Conservation (phyloP, 2,113 vertebrate species). For the Meriones unguiculatus region DNA sequence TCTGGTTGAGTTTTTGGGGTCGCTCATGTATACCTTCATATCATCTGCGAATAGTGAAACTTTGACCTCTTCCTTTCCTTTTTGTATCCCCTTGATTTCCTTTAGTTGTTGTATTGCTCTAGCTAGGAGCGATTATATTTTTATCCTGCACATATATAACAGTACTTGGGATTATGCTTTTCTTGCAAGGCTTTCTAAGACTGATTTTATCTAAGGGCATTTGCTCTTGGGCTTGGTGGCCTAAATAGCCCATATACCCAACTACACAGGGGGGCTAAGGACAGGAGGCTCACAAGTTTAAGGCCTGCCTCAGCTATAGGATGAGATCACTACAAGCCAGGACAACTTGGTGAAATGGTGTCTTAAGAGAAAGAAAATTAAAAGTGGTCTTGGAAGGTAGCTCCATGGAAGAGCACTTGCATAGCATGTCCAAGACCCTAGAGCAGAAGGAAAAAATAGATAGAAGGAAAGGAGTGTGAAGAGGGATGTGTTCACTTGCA, state of each 20-base stretch:
- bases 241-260: background rate
- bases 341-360: background rate
- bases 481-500: background rate
- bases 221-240: background rate
- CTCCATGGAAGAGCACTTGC: background rate
- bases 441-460: background rate
- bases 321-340: background rate
- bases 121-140: background rate
- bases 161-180: conserved; percentile 48
- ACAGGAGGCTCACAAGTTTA: background rate
- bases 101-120: too few species aligned
- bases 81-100: too few species aligned
- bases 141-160: background rate
- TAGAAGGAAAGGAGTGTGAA: background rate
- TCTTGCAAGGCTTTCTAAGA: background rate
- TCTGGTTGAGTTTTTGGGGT: too few species aligned
- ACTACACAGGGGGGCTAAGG: background rate
- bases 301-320: background rate
- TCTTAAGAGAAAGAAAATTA: background rate
- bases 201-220: background rate
- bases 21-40: too few species aligned
- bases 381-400: background rate
- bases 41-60: too few species aligned
- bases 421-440: background rate
- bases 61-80: too few species aligned